Evolutionary conservation across 64 coral and sea anemone species (phyloP).

Genomic region (Montipora capricornis): DNA sequence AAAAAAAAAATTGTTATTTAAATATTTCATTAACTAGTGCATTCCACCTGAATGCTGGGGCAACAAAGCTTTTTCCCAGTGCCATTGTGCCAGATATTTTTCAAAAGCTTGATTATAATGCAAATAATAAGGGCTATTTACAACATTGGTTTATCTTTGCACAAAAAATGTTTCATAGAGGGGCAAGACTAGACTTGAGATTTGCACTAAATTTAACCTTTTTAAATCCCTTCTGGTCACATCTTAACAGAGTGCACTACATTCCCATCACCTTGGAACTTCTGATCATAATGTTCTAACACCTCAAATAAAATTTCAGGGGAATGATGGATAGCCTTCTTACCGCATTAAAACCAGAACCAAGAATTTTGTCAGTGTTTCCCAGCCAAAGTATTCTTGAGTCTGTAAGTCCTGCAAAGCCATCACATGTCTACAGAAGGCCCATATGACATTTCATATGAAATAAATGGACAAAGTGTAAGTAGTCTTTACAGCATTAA

Average conservation of each 20-base stretch:
- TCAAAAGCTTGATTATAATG: background rate
- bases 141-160: too few relatives aligned
- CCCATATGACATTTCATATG: background rate
- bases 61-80: background rate
- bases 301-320: background rate
- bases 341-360: constrained; percentile 82
- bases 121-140: background rate
- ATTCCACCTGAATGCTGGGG: background rate
- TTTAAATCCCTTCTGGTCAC: too few relatives aligned
- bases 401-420: constrained; percentile 77
- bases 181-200: too few relatives aligned
- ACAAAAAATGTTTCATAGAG: too few relatives aligned
- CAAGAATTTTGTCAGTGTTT: constrained; percentile 65
- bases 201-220: too few relatives aligned
- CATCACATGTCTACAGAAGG: constrained; percentile 59
- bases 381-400: constrained; percentile 84
- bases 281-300: too few relatives aligned
- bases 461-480: too few relatives aligned
- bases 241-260: too few relatives aligned
- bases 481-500: too few relatives aligned
- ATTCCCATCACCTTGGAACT: too few relatives aligned
- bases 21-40: background rate
- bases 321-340: background rate
- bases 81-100: too few relatives aligned
- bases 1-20: background rate